phyloP scores from a whole-genome alignment of 1,140 invertebrate species.

The Metaphire vulgaris region DNA sequence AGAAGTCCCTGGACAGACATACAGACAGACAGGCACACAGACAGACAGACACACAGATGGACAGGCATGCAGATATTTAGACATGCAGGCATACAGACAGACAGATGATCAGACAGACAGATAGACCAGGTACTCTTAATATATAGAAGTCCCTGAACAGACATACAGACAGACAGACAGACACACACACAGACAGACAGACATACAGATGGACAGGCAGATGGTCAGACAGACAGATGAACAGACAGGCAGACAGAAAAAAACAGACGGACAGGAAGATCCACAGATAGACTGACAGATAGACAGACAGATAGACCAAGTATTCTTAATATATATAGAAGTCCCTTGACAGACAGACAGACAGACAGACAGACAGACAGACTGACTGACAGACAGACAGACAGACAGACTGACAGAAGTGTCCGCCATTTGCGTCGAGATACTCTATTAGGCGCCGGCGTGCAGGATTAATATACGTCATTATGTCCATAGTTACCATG shows the following conservation, averaged over 20 bases:
- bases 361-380: neutral
- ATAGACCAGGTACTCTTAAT: too few species aligned
- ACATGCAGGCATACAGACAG: neutral
- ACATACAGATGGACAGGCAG: neutral
- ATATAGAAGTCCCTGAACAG: too few species aligned
- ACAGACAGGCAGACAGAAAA: too few species aligned
- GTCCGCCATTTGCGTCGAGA: neutral
- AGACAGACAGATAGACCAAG: neutral
- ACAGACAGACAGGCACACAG: neutral
- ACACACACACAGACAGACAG: neutral
- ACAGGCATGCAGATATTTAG: neutral
- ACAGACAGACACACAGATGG: neutral
- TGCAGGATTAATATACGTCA: neutral
- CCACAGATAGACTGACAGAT: neutral
- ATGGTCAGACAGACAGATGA: neutral
- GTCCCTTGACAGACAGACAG: neutral
- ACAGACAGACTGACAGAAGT: neutral
- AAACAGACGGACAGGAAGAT: neutral
- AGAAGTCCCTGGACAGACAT: too few species aligned
- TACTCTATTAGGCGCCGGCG: neutral
- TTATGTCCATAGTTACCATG: slow-evolving; percentile 1
- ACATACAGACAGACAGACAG: neutral
- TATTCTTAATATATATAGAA: too few species aligned
- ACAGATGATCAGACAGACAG: neutral
- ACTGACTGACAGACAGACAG: neutral